Evolutionary conservation across 1,140 invertebrate genomes (phyloP), one percentile per base, ranked within the genome.

Genomic region (Scaptodrosophila lebanonensis): DNA sequence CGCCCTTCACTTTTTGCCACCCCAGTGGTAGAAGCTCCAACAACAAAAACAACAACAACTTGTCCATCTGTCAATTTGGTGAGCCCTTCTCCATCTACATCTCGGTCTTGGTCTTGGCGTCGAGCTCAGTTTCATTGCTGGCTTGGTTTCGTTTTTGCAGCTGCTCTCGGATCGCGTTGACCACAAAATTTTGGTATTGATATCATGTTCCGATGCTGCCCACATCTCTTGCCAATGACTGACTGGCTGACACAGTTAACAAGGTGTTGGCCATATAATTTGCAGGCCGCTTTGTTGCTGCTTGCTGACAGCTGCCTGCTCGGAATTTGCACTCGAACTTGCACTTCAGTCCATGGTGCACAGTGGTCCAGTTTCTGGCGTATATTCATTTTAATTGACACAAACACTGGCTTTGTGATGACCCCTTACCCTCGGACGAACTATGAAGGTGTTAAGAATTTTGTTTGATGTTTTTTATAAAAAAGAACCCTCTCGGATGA

Each of bases 31-130:
- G 12, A 33, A 33, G 8, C 8, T 33, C 8, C 12, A 33, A n/a
- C 12, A 3, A 39, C 40, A 32, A 62, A 35, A 43, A 22, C 43
- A 42, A 36, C 43, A 36, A 43, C 25, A 25, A 27, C 33, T 35
- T 39, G 45, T 36, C 52, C 65, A 82, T 65, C 75, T 79, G 75
- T 75, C 73, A 79, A 73, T 82, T 73, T 52, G 33, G 13, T 36
- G 43, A 32, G 61, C 47, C 64, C 66, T 64, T n/a, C n/a, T n/a
- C n/a, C n/a, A n/a, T n/a, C n/a, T n/a, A n/a, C n/a, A n/a, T n/a
- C n/a, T n/a, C n/a, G n/a, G n/a, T n/a, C n/a, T n/a, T n/a, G n/a
- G n/a, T n/a, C n/a, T n/a, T 25, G 22, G 3, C 3, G 3, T 25
- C 22, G 8, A 8, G 3, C 22, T 25, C 22, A 25, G 32, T 33